A percentile compares a stretch with the other conserved stretches of the same genome.
These are phyloP conservation scores for Channa striata DNA, from an alignment of 2,797 vertebrate genomes.

Conservation along the genomic window DNA sequence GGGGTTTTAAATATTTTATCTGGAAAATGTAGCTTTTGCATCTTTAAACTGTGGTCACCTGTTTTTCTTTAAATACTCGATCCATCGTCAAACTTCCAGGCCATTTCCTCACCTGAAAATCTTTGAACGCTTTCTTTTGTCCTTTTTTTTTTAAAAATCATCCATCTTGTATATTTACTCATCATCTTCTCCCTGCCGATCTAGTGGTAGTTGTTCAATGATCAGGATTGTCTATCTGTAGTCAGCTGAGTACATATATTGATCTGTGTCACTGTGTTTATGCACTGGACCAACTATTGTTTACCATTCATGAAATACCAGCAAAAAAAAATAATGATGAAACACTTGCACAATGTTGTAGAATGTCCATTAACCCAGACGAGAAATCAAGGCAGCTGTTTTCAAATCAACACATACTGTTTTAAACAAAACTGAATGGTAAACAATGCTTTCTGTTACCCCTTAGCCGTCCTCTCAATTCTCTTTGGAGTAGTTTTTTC, in stretches of 20 bases:
- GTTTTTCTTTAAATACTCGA: background rate
- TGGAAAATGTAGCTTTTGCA: constrained; percentile 71
- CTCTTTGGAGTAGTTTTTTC: constrained; percentile 90
- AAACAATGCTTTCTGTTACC: constrained; percentile 95
- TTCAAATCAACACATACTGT: constrained; percentile 91
- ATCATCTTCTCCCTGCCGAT: constrained; percentile 66
- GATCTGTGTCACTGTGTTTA: constrained; percentile 88
- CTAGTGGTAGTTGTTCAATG: constrained; percentile 83
- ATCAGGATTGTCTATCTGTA: constrained; percentile 85
- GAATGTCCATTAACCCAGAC: constrained; percentile 89
- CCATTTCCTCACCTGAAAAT: constrained; percentile 3
- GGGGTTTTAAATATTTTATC: constrained; percentile 53
- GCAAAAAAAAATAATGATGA: constrained; percentile 81
- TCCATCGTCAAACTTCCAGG: constrained; percentile 24
- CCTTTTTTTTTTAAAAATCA: constrained; percentile 32
- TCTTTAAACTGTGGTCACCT: constrained; percentile 38
- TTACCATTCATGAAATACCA: constrained; percentile 96
- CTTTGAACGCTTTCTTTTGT: constrained; percentile 2
- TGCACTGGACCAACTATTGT: constrained; percentile 97
- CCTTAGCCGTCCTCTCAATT: constrained; percentile 92
- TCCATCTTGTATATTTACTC: constrained; percentile 80
- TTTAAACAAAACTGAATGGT: constrained; percentile 90
- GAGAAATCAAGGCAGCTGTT: constrained; percentile 93
- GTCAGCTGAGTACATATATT: constrained; percentile 85
- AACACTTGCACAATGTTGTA: constrained; percentile 93